Percentiles rank a stretch among this genome's conserved stretches.
Evolutionary conservation across 2,888 invertebrate genomes (phyloP).

Genomic region (Ecdyonurus torrentis): DNA sequence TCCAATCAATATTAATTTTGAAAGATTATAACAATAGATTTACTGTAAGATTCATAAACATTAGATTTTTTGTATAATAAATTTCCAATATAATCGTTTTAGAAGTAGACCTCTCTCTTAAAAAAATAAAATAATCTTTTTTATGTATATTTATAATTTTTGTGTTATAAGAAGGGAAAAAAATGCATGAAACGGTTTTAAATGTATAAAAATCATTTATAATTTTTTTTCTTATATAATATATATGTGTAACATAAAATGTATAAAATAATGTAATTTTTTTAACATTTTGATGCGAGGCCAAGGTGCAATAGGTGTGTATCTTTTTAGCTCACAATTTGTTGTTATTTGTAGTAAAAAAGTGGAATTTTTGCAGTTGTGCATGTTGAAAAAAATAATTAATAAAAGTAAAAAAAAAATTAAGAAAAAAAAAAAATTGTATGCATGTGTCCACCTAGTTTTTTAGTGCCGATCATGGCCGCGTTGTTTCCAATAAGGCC

Average conservation of each 20-base stretch:
- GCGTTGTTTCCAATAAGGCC: constrained; percentile 16
- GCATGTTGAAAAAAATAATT: not conserved
- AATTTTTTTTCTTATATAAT: not conserved
- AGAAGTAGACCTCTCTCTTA: no score
- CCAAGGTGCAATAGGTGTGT: not conserved
- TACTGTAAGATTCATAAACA: no score
- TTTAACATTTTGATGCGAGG: not conserved
- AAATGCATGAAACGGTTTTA: no score
- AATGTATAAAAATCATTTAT: no score
- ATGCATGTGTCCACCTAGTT: not conserved
- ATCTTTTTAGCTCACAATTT: not conserved
- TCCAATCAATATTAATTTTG: no score
- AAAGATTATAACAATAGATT: no score
- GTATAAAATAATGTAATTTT: not conserved
- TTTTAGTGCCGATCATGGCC: constrained; percentile 12
- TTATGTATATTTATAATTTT: constrained; percentile 6
- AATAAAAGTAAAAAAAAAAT: not conserved
- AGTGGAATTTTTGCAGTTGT: no score
- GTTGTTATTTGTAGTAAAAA: not conserved
- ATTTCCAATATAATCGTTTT: no score
- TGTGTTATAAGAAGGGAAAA: not conserved
- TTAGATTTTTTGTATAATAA: no score
- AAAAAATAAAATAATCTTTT: constrained; percentile 2
- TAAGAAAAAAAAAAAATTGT: not conserved
- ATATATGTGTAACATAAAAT: not conserved